Evolutionary conservation across 2,797 vertebrate genomes (phyloP).

Genomic region (Pipistrellus kuhlii): DNA sequence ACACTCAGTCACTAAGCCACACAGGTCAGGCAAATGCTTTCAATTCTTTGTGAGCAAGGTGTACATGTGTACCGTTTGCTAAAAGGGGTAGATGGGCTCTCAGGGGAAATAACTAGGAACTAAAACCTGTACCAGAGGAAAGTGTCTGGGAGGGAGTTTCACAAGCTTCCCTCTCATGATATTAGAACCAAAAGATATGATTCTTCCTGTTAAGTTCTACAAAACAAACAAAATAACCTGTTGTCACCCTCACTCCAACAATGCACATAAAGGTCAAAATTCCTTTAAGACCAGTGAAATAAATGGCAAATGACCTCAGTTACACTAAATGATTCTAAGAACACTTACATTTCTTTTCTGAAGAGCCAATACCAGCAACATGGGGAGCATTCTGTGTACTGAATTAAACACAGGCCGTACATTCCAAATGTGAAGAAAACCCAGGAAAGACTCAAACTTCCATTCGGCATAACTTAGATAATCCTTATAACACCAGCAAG

Average conservation of each 20-base stretch:
- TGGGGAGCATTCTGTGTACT: not conserved
- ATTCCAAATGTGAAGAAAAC: conserved; percentile 20
- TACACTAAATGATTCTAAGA: conserved; percentile 1
- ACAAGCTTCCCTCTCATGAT: not conserved
- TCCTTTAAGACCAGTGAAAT: conserved; percentile 51
- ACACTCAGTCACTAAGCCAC: no score
- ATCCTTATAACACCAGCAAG: conserved; percentile 26
- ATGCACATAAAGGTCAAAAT: conserved; percentile 51
- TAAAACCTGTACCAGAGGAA: conserved; percentile 36
- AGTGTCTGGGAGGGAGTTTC: not conserved
- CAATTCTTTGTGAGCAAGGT: not conserved
- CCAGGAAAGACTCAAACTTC: conserved; percentile 49
- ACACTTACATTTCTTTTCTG: conserved; percentile 50
- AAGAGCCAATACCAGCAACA: conserved; percentile 4
- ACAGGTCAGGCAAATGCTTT: not conserved
- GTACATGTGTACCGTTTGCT: not conserved
- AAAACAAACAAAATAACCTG: conserved; percentile 62
- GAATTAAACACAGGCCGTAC: conserved; percentile 37
- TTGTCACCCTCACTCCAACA: conserved; percentile 35
- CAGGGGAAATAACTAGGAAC: not conserved
- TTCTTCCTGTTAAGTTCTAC: conserved; percentile 48
- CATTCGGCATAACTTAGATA: conserved; percentile 40
- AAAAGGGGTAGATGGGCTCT: not conserved
- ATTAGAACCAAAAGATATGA: not conserved
- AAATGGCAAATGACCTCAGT: conserved; percentile 41